These are phyloP conservation scores for Lagopus muta DNA, from an alignment of 2,113 vertebrate species.

Conservation along the genomic window DNA sequence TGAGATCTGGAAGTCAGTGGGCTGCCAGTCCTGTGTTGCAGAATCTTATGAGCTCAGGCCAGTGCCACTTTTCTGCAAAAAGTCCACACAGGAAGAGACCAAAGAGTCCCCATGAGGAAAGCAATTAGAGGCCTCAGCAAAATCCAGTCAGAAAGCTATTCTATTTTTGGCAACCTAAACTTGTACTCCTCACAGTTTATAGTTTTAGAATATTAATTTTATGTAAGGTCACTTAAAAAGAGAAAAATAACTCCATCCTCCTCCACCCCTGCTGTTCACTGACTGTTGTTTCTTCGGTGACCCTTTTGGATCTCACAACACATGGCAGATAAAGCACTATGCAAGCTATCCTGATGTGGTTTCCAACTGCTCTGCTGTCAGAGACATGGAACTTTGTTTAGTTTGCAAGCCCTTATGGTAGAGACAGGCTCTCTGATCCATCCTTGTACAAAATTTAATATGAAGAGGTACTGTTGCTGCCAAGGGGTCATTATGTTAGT, in stretches of 20 bases:
- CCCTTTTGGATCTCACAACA: background rate
- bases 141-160: background rate
- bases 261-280: background rate
- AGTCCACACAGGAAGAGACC: background rate
- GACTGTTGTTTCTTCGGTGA: background rate
- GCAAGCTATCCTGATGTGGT: accelerated
- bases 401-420: background rate
- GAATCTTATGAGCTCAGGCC: background rate
- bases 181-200: accelerated
- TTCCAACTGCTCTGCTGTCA: background rate
- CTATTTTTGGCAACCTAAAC: background rate
- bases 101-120: background rate
- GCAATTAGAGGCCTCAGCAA: background rate
- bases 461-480: background rate
- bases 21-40: background rate
- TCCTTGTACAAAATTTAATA: background rate
- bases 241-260: background rate
- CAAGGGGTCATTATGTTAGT: background rate
- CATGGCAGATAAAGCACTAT: background rate
- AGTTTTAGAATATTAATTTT: background rate
- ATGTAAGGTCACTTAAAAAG: background rate
- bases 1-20: background rate
- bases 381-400: background rate
- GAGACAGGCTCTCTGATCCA: background rate
- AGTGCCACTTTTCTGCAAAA: background rate